Evolutionary conservation across 2,113 vertebrate genomes (phyloP).

Genomic region (Microcebus griseorufus): DNA sequence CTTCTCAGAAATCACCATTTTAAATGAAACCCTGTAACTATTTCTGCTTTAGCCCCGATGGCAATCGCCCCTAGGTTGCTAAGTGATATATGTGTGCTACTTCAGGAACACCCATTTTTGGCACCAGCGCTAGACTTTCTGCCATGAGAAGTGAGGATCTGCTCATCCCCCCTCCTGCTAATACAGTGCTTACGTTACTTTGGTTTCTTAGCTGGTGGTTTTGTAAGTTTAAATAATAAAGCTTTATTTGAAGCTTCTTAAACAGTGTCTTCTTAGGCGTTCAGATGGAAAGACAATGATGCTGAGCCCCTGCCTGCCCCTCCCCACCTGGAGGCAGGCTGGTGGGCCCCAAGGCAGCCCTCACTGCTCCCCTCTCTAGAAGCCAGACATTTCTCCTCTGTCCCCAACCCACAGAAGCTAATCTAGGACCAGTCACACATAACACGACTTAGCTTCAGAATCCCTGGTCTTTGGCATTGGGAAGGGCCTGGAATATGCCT

Average conservation of each 20-base stretch:
- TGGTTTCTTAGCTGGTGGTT: not conserved
- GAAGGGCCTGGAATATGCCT: not conserved
- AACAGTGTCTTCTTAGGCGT: not conserved
- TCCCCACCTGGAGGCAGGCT: not conserved
- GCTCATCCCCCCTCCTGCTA: not conserved
- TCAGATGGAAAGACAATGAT: not conserved
- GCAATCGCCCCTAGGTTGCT: not conserved
- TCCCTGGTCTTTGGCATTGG: not conserved
- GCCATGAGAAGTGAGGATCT: not conserved
- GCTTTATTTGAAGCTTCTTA: not conserved
- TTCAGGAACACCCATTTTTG: not conserved
- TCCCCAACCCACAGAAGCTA: not conserved
- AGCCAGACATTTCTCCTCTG: not conserved
- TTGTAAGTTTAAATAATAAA: not conserved
- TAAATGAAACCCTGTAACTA: not conserved
- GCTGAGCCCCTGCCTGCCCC: accelerated
- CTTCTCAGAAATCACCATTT: not conserved
- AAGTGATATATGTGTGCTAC: accelerated
- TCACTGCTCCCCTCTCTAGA: not conserved
- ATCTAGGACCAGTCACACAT: not conserved
- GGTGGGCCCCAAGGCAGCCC: not conserved
- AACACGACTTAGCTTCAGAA: not conserved
- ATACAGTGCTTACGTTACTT: accelerated
- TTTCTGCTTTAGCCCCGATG: not conserved
- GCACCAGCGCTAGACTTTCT: not conserved